A percentile compares a stretch with the other conserved stretches of the same genome.
phyloP scores from a whole-genome alignment of 2,888 invertebrate species.

The Sturmia bella region DNA sequence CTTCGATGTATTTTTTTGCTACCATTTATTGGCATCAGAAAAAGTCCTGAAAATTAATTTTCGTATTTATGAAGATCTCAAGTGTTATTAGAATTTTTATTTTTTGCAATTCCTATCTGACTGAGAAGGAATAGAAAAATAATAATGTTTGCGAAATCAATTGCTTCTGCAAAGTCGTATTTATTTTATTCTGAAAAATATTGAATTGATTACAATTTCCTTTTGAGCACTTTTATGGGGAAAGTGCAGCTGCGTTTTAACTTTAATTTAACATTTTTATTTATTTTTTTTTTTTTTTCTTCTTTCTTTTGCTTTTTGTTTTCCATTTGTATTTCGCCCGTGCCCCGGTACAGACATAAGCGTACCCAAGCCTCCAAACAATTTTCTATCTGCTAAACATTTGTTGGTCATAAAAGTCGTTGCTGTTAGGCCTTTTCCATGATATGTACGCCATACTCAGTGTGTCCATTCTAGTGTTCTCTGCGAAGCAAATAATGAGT shows the following conservation, averaged over 20 bases:
- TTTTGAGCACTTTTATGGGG: slow-evolving; percentile 62
- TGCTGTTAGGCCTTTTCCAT: slow-evolving; percentile 49
- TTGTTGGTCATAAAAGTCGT: slow-evolving; percentile 58
- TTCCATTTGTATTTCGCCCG: slow-evolving; percentile 12
- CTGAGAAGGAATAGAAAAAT: neutral
- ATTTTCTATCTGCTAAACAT: slow-evolving; percentile 37
- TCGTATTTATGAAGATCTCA: slow-evolving; percentile 47
- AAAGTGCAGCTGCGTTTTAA: slow-evolving; percentile 68
- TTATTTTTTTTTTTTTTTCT: slow-evolving; percentile 27
- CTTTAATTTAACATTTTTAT: slow-evolving; percentile 58
- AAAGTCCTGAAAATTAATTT: slow-evolving; percentile 41
- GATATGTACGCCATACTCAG: neutral
- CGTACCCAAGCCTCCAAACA: slow-evolving; percentile 3
- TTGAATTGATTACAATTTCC: slow-evolving; percentile 67
- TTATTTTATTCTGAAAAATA: slow-evolving; percentile 58
- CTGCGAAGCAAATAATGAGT: slow-evolving; percentile 42
- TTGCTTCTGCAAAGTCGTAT: slow-evolving; percentile 43
- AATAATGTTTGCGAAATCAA: slow-evolving; percentile 47
- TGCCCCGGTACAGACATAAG: neutral
- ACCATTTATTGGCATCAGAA: neutral
- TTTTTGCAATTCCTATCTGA: slow-evolving; percentile 6
- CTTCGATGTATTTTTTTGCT: neutral
- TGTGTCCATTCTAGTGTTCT: slow-evolving; percentile 17
- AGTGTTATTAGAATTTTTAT: slow-evolving; percentile 18
- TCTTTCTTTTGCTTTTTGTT: slow-evolving; percentile 25